Evolutionary conservation across 2,797 vertebrate species (phyloP).

Genomic region (Rhinoraja longicauda): DNA sequence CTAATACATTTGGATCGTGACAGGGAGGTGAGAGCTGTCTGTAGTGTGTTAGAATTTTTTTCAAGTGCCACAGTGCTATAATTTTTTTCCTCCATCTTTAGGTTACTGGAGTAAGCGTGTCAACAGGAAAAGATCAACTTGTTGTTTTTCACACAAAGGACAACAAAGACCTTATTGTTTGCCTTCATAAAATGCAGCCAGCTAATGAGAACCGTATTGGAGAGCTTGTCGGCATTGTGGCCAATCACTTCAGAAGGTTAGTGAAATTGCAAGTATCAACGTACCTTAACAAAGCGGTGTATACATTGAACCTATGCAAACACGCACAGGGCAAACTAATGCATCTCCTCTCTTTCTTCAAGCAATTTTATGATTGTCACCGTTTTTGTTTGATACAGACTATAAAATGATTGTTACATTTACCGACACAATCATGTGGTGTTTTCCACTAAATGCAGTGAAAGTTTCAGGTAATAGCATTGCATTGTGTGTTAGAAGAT

Average conservation of each 20-base stretch:
- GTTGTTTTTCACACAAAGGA: constrained; percentile 96
- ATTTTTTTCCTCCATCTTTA: constrained; percentile 48
- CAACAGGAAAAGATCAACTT: constrained; percentile 91
- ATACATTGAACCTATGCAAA: not conserved
- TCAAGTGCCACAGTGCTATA: no score
- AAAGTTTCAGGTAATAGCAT: not conserved
- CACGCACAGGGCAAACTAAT: not conserved
- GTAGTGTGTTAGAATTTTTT: no score
- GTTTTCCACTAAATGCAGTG: not conserved
- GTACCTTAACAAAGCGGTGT: not conserved
- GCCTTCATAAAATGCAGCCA: constrained; percentile 78
- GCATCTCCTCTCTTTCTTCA: not conserved
- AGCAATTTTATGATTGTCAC: not conserved
- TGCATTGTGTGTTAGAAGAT: not conserved
- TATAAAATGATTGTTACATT: no score
- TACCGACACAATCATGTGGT: not conserved
- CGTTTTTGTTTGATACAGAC: not conserved
- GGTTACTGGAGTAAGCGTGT: constrained; percentile 89
- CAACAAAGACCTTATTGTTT: constrained; percentile 87
- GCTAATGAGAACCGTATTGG: constrained; percentile 80
- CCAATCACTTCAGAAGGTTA: constrained; percentile 91
- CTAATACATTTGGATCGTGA: not conserved
- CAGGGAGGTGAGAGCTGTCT: not conserved
- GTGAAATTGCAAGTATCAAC: not conserved
- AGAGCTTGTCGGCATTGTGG: constrained; percentile 85